A percentile compares a stretch with the other conserved stretches of the same genome.
phyloP scores from a whole-genome alignment of 2,888 invertebrate species.

The Leucophora obtusa region DNA sequence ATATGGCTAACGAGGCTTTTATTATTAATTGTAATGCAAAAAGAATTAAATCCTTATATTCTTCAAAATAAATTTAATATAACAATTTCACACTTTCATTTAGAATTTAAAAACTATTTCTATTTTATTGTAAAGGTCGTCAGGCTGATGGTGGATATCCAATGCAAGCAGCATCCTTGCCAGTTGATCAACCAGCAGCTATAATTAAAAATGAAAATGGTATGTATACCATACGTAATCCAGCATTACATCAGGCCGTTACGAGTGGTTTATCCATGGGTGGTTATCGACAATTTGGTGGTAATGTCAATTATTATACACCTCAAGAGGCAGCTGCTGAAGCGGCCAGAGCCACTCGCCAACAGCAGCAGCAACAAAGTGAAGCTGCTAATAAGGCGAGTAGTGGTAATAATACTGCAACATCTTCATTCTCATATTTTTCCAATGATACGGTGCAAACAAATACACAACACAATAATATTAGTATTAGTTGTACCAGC shows the following conservation, averaged over 20 bases:
- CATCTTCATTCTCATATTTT: constrained; percentile 73
- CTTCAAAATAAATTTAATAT: too few species aligned
- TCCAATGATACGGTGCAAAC: constrained; percentile 65
- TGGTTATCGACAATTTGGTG: constrained; percentile 75
- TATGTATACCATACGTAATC: constrained; percentile 91
- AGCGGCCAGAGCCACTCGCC: constrained; percentile 72
- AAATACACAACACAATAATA: constrained; percentile 73
- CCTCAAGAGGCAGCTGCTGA: constrained; percentile 76
- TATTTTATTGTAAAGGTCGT: constrained; percentile 65
- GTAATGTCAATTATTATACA: constrained; percentile 75
- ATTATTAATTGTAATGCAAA: too few species aligned
- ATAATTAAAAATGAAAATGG: constrained; percentile 86
- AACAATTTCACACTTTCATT: too few species aligned
- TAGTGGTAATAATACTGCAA: constrained; percentile 45
- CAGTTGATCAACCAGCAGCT: constrained; percentile 81
- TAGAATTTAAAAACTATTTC: neutral
- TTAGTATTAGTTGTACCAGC: constrained; percentile 75
- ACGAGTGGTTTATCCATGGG: constrained; percentile 75
- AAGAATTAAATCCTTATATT: too few species aligned
- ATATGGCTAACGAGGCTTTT: too few species aligned
- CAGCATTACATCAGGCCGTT: constrained; percentile 79
- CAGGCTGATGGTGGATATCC: constrained; percentile 67
- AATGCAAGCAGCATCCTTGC: constrained; percentile 70
- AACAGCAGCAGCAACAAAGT: constrained; percentile 61
- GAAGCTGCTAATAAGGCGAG: constrained; percentile 30